Conservation (phyloP, 2,113 vertebrate species). For the Semicossyphus pulcher region DNA sequence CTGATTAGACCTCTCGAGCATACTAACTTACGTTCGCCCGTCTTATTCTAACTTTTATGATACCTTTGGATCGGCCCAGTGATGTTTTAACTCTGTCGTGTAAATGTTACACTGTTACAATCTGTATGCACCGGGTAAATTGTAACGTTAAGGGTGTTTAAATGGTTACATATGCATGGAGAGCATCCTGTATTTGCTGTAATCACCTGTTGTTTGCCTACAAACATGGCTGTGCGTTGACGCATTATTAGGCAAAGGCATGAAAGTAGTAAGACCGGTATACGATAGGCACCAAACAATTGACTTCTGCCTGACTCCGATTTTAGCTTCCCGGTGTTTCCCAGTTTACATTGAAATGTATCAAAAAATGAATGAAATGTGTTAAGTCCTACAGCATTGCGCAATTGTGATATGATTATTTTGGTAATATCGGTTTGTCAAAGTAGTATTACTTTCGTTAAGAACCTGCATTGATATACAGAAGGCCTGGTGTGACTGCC, state of each 20-base stretch:
- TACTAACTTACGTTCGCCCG: neutral
- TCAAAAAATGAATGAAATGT: too few species aligned
- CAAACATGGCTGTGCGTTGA: conserved; percentile 25
- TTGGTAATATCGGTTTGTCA: too few species aligned
- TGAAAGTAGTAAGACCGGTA: neutral
- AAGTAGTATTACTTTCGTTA: too few species aligned
- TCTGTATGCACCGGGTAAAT: neutral
- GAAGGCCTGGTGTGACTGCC: neutral
- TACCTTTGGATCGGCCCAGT: neutral
- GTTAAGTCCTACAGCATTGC: too few species aligned
- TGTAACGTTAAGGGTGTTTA: too few species aligned
- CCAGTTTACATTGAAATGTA: neutral
- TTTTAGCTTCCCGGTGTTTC: neutral
- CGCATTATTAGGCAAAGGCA: neutral
- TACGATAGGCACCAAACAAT: neutral
- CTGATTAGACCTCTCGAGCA: neutral
- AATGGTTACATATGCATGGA: neutral
- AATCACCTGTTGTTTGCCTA: conserved; percentile 41
- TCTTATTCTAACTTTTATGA: neutral
- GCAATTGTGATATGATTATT: too few species aligned
- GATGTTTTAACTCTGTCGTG: neutral
- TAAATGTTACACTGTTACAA: too few species aligned
- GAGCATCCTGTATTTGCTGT: conserved; percentile 30
- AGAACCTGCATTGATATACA: neutral
- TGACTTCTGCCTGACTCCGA: neutral